Evolutionary conservation across 2,888 invertebrate species (phyloP).

Genomic region (Polydesmus complanatus): DNA sequence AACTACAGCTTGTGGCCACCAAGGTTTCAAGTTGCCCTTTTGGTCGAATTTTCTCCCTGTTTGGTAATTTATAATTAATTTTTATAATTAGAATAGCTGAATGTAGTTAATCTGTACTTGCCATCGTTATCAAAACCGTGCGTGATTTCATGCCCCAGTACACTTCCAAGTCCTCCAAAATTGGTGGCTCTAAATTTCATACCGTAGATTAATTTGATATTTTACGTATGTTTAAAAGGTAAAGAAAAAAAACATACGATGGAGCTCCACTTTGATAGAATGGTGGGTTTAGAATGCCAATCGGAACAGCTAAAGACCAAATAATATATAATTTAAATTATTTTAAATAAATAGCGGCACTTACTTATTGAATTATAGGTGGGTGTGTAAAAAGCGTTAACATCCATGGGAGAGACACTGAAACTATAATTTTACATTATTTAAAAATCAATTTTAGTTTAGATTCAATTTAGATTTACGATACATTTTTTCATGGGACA

Average conservation of each 20-base stretch:
- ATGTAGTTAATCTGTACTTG: too few species aligned
- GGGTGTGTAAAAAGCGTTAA: not conserved
- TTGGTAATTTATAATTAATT: not conserved
- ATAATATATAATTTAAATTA: too few species aligned
- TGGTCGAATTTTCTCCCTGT: not conserved
- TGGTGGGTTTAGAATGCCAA: not conserved
- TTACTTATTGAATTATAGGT: not conserved
- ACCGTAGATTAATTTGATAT: not conserved
- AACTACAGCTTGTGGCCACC: not conserved
- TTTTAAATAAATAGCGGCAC: too few species aligned
- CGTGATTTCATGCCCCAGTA: not conserved
- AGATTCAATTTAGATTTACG: too few species aligned
- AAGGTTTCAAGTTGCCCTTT: not conserved
- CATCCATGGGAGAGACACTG: not conserved
- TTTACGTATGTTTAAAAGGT: not conserved
- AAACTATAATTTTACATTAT: too few species aligned
- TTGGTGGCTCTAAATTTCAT: not conserved
- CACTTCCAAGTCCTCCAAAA: not conserved
- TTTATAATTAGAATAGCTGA: not conserved
- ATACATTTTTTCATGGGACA: too few species aligned
- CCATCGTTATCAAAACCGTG: slow-evolving; percentile 3
- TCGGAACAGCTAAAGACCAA: not conserved
- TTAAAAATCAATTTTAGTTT: too few species aligned
- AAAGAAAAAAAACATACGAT: not conserved
- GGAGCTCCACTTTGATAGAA: not conserved